phyloP scores from a whole-genome alignment of 2,888 invertebrate species.

The Diloba caeruleocephala region DNA sequence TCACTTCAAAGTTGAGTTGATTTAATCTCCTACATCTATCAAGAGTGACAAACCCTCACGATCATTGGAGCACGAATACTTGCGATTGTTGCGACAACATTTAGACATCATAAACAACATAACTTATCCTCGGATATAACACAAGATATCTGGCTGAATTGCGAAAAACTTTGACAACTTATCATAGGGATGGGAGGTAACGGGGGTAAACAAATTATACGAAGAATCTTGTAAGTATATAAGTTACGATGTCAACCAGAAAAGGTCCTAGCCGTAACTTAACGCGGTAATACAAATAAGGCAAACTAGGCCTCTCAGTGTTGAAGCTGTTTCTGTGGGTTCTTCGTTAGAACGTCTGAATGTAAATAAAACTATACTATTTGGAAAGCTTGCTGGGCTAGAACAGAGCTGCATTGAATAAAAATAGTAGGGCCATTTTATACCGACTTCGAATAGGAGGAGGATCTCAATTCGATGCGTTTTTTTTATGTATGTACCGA shows the following conservation, averaged over 20 bases:
- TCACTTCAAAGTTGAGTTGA: background rate
- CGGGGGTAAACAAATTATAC: conserved; percentile 10
- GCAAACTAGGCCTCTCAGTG: too few relatives aligned
- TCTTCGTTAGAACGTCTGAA: too few relatives aligned
- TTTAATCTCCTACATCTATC: conserved; percentile 2
- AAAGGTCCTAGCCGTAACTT: too few relatives aligned
- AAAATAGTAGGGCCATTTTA: too few relatives aligned
- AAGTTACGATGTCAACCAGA: background rate
- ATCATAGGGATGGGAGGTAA: conserved; percentile 11
- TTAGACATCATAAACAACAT: conserved; percentile 18
- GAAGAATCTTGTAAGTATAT: background rate
- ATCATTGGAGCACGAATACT: conserved; percentile 13
- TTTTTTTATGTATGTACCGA: too few relatives aligned
- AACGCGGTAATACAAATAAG: too few relatives aligned
- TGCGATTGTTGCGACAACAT: conserved; percentile 17
- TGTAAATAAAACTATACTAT: too few relatives aligned
- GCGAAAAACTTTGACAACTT: conserved; percentile 23
- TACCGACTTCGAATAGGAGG: too few relatives aligned
- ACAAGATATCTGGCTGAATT: conserved; percentile 13
- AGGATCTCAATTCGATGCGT: too few relatives aligned
- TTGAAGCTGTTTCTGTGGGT: too few relatives aligned
- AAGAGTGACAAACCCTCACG: background rate
- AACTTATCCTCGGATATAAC: conserved; percentile 16
- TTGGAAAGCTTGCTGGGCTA: too few relatives aligned
- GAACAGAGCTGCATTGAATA: too few relatives aligned